Conservation (phyloP, 2,797 vertebrate species). For the Pelobates cultripes region DNA sequence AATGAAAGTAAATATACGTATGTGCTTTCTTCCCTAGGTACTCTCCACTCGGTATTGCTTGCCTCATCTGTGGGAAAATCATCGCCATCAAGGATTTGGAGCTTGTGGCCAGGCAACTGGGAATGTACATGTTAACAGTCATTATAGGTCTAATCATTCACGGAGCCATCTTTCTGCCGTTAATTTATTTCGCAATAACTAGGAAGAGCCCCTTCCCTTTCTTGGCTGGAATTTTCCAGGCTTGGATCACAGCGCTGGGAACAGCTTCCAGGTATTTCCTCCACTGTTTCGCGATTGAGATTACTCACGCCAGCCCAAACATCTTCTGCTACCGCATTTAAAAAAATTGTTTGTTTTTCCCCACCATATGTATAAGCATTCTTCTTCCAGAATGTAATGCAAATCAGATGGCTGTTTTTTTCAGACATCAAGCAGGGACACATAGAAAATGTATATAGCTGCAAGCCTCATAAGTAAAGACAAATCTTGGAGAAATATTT, state of each 20-base stretch:
- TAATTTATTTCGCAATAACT: slow-evolving; percentile 93
- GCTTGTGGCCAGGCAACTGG: slow-evolving; percentile 92
- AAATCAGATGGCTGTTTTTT: too few species aligned
- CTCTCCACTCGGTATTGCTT: slow-evolving; percentile 96
- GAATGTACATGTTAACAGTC: slow-evolving; percentile 99
- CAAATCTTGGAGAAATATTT: too few species aligned
- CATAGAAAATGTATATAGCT: too few species aligned
- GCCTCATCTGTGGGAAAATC: slow-evolving; percentile 98
- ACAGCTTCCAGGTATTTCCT: slow-evolving; percentile 92
- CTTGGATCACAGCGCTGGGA: slow-evolving; percentile 97
- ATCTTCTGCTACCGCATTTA: not conserved
- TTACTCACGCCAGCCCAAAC: not conserved
- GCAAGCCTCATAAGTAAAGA: too few species aligned
- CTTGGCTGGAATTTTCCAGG: slow-evolving; percentile 97
- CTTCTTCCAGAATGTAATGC: too few species aligned
- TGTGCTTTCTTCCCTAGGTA: slow-evolving; percentile 80
- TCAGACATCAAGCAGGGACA: too few species aligned
- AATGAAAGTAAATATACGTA: too few species aligned
- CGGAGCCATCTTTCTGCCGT: slow-evolving; percentile 93
- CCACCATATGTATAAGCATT: not conserved
- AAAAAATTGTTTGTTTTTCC: not conserved
- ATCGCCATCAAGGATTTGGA: slow-evolving; percentile 97
- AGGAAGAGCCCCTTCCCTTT: slow-evolving; percentile 97
- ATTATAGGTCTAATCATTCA: slow-evolving; percentile 96
- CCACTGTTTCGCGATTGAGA: not conserved